A percentile compares a stretch with the other conserved stretches of the same genome.
phyloP scores from a whole-genome alignment of 1,140 invertebrate species.

The Samia ricini region DNA sequence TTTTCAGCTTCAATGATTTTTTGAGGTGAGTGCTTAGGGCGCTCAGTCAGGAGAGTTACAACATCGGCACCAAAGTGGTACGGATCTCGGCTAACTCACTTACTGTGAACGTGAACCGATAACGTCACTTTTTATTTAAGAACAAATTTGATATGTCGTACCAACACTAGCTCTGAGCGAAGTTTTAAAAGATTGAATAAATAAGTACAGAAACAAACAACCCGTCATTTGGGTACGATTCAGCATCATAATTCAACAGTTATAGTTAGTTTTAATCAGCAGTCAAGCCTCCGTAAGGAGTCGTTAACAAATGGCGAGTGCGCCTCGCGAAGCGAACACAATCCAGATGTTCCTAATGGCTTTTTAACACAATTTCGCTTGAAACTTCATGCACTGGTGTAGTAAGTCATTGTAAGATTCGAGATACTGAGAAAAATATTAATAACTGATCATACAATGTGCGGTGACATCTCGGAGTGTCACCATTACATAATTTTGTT shows the following conservation, averaged over 20 bases:
- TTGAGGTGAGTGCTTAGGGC: too few species aligned
- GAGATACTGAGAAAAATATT: neutral
- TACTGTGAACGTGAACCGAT: too few species aligned
- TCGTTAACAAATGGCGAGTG: neutral
- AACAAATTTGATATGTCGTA: too few species aligned
- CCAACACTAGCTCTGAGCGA: too few species aligned
- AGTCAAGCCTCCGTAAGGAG: slow-evolving; percentile 3
- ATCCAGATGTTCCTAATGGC: slow-evolving; percentile 7
- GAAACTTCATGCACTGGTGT: neutral
- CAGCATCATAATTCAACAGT: neutral
- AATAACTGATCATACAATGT: neutral
- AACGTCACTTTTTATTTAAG: too few species aligned
- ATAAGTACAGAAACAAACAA: neutral
- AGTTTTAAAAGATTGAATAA: too few species aligned
- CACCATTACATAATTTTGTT: too few species aligned
- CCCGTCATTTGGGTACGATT: neutral
- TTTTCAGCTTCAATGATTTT: too few species aligned
- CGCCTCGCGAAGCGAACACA: neutral
- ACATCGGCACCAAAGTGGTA: too few species aligned
- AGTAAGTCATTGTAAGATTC: neutral
- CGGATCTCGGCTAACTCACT: too few species aligned
- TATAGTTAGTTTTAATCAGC: slow-evolving; percentile 16
- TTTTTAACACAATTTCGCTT: slow-evolving; percentile 2
- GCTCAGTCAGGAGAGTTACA: too few species aligned
- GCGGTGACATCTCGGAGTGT: neutral